These are phyloP conservation scores for Coturnix japonica DNA, from an alignment of 2,113 vertebrate genomes.

Conservation along the genomic window DNA sequence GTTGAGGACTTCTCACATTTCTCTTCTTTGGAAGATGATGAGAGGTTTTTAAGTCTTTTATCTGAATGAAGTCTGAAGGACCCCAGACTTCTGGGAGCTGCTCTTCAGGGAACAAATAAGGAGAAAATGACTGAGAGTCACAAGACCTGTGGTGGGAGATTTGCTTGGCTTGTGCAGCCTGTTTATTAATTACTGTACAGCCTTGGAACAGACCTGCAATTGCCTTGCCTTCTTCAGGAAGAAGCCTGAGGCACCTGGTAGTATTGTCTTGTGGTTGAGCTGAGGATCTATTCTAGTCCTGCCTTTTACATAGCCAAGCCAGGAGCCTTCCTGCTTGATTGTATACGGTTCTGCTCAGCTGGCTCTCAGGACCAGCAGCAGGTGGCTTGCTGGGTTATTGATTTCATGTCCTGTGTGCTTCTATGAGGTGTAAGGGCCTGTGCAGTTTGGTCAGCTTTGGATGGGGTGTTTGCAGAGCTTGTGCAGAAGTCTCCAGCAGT, in stretches of 20 bases:
- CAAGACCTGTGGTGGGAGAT: neutral
- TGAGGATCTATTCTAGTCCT: neutral
- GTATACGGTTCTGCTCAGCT: neutral
- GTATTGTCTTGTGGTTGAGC: neutral
- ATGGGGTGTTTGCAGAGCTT: neutral
- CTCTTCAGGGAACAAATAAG: neutral
- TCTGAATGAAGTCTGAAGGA: neutral
- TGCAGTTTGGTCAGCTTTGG: neutral
- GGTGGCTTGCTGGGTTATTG: neutral
- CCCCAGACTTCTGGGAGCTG: neutral
- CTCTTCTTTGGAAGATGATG: neutral
- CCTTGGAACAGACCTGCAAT: neutral
- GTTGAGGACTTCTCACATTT: neutral
- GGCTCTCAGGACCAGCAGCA: neutral
- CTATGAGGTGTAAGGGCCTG: neutral
- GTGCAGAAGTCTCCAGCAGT: neutral
- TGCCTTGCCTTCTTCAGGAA: neutral
- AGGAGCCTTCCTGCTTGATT: neutral
- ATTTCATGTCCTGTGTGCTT: neutral
- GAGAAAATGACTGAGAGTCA: neutral
- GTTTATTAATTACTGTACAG: neutral
- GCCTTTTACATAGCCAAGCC: neutral
- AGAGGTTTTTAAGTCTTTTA: neutral
- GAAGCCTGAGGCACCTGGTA: neutral
- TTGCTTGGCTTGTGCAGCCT: neutral